Base-by-base conservation (phyloP, 2,797 vertebrate species). In the Myotis pilosus region DNA sequence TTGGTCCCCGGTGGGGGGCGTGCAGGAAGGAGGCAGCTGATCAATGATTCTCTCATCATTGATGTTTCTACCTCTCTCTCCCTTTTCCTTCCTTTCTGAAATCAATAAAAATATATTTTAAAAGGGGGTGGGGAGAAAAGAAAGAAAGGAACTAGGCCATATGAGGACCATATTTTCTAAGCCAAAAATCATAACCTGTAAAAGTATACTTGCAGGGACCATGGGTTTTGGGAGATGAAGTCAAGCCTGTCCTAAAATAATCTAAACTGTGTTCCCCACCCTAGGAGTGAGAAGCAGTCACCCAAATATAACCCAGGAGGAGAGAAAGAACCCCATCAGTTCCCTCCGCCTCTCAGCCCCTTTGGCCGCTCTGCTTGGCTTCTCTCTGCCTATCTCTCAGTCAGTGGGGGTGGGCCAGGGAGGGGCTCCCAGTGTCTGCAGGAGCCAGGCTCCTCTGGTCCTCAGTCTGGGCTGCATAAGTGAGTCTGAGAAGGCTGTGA, bases 81-180 rank as follows among this genome's bases (percentile, higher is more conserved):
- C 60, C 12, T 62, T 62, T 30, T 12, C 28, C 25, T 30, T 30
- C 28, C 60, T 62, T 12, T 30, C 60, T 62, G 25, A 30, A 62
- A 62, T 62, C 28, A 62, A 62, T 62, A 62, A 15, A 62, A 62
- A 28, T 15, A 62, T 62, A 13, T 62, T 62, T 62, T 5, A 12
- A 60, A 60, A 85, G 72, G 62, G 44, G 62, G 49, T 13, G 74
- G 30, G 55, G 79, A 17, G 15, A 28, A n/a, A 66, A 6, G 57
- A 25, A 68, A 68, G 25, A 33, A 25, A 85, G 41, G 30, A 49
- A 84, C 44, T 36, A 89, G 38, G 81, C 60, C 28, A 30, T 57
- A 72, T 15, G 69, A 87, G 83, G 87, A 75, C 53, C 30, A 17
- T n/a, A 60, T 75, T 92, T 93, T 94, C 62, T 89, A 94, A 76